A percentile compares a stretch with the other conserved stretches of the same genome.
These are phyloP conservation scores for Meriones psammophilus DNA, from an alignment of 2,797 vertebrate species.

Conservation along the genomic window DNA sequence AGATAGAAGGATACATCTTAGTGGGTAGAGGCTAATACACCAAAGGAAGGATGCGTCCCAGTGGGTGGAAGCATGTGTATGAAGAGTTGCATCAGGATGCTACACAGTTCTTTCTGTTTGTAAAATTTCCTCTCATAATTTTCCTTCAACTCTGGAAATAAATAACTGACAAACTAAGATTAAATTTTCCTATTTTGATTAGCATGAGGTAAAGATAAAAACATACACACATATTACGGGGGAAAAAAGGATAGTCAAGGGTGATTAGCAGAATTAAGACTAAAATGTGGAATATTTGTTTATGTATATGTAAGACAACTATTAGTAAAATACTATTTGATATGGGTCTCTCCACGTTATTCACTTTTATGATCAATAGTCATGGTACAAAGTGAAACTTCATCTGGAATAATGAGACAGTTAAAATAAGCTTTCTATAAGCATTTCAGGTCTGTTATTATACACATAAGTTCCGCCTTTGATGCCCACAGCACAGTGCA, in stretches of 20 bases:
- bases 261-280: background rate
- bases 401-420: background rate
- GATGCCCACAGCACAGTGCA: background rate
- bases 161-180: background rate
- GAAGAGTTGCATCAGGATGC: background rate
- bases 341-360: background rate
- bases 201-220: background rate
- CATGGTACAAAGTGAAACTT: slow-evolving; percentile 22
- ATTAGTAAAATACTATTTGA: background rate
- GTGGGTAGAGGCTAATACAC: background rate
- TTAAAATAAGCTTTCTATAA: slow-evolving; percentile 49
- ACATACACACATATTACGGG: background rate
- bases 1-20: background rate
- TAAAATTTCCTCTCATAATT: background rate
- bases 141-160: background rate
- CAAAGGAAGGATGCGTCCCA: background rate
- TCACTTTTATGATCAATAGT: background rate
- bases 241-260: background rate
- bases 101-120: background rate
- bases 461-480: background rate
- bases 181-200: background rate
- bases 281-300: background rate
- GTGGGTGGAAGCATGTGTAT: accelerated
- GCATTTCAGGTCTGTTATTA: slow-evolving; percentile 26
- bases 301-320: background rate